Conservation (phyloP, 2,113 vertebrate genomes). For the Ia io region DNA sequence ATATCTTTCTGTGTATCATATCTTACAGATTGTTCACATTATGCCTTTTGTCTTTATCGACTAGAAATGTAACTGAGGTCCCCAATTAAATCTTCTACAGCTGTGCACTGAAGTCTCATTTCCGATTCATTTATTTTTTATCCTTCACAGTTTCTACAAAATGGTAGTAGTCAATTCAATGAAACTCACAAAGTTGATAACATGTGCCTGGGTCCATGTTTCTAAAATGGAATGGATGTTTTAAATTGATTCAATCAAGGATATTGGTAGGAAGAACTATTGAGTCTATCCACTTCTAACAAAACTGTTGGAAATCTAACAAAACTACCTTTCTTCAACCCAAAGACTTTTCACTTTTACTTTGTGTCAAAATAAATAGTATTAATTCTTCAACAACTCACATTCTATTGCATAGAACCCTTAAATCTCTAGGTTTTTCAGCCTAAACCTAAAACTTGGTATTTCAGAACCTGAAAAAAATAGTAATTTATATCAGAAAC, state of each 20-base stretch:
- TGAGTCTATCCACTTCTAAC: background rate
- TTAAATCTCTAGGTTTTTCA: background rate
- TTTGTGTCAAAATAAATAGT: background rate
- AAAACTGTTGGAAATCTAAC: background rate
- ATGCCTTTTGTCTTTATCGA: background rate
- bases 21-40: background rate
- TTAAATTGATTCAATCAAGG: background rate
- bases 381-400: background rate
- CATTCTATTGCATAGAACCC: background rate
- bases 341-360: background rate
- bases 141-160: background rate
- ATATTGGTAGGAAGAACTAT: background rate
- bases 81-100: background rate
- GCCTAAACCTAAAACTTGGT: background rate
- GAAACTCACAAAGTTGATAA: background rate
- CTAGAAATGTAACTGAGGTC: background rate
- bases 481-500: background rate
- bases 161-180: background rate
- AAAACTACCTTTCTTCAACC: background rate
- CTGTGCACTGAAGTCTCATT: background rate
- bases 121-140: background rate
- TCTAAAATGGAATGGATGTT: background rate
- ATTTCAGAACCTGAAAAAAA: background rate
- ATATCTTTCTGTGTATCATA: background rate
- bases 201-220: background rate